phyloP scores from a whole-genome alignment of 2,888 invertebrate genomes.

The Zhuqinia jingwanae region DNA sequence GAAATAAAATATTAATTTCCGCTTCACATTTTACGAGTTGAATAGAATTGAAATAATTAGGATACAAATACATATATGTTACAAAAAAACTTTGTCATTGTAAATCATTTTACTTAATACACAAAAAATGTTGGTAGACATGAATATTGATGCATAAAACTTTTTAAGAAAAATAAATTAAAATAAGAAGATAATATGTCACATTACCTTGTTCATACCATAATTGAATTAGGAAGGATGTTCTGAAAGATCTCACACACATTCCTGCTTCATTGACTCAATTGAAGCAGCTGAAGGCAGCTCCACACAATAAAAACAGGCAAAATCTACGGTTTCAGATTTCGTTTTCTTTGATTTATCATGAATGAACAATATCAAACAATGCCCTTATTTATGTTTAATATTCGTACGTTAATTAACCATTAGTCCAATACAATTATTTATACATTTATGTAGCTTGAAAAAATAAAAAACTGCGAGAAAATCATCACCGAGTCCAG shows the following conservation, averaged over 20 bases:
- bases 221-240: constrained; percentile 60
- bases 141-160: constrained; percentile 10
- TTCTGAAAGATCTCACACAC: constrained; percentile 63
- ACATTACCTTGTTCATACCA: constrained; percentile 69
- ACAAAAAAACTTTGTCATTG: neutral
- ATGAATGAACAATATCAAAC: neutral
- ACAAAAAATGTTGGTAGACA: neutral
- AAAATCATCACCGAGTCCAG: constrained; percentile 75
- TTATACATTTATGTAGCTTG: neutral
- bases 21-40: neutral
- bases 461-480: constrained; percentile 46
- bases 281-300: constrained; percentile 72
- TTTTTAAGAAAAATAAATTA: constrained; percentile 26
- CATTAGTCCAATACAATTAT: neutral
- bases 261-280: constrained; percentile 53
- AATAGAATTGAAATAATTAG: neutral
- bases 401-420: neutral
- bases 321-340: constrained; percentile 71
- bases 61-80: neutral
- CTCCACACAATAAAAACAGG: constrained; percentile 67
- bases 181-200: constrained; percentile 40
- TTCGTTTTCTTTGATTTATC: constrained; percentile 53
- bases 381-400: neutral
- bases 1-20: neutral
- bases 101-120: neutral